A percentile compares a stretch with the other conserved stretches of the same genome.
These are phyloP conservation scores for Amphipoea oculea DNA, from an alignment of 2,888 invertebrate genomes.

Conservation along the genomic window DNA sequence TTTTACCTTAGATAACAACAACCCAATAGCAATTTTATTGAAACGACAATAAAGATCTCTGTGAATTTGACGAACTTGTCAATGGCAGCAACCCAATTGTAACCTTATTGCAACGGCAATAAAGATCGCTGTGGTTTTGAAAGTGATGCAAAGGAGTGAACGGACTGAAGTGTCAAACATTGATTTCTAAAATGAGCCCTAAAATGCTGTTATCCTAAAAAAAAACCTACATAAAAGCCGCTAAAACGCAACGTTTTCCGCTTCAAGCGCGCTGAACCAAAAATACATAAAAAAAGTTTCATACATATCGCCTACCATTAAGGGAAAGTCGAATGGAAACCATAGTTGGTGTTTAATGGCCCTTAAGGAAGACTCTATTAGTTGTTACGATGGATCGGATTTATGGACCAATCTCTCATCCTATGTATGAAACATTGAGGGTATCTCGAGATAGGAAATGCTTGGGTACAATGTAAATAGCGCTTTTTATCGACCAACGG, in stretches of 20 bases:
- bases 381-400: constrained; percentile 77
- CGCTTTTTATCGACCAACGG: constrained; percentile 47
- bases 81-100: no score
- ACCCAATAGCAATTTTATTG: not conserved
- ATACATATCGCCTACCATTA: constrained; percentile 51
- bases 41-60: not conserved
- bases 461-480: constrained; percentile 57
- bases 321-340: constrained; percentile 62
- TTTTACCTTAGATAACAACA: not conserved
- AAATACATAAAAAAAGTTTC: constrained; percentile 41
- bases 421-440: constrained; percentile 71
- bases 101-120: no score
- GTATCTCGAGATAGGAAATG: constrained; percentile 54
- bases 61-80: not conserved
- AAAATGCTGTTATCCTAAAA: not conserved
- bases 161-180: no score
- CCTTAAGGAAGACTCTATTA: constrained; percentile 81
- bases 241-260: constrained; percentile 6
- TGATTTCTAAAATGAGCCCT: not conserved
- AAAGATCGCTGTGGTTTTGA: not conserved
- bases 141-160: not conserved
- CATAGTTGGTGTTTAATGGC: constrained; percentile 78
- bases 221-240: not conserved
- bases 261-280: constrained; percentile 32
- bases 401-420: constrained; percentile 79